These are phyloP conservation scores for Rhamnusium bicolor DNA, from an alignment of 2,888 invertebrate genomes.

Conservation along the genomic window DNA sequence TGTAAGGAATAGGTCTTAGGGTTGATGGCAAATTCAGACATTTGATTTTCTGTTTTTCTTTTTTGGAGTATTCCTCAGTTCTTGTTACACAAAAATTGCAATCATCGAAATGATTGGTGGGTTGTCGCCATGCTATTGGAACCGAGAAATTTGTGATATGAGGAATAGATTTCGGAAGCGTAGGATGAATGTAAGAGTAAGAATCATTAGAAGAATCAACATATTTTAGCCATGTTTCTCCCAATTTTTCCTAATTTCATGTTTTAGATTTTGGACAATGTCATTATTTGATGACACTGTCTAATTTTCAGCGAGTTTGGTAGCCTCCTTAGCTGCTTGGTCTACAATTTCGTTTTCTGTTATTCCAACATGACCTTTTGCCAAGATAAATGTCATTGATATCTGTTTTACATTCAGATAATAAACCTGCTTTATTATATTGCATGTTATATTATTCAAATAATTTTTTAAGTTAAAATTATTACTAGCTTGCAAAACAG, in stretches of 20 bases:
- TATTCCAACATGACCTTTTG: background rate
- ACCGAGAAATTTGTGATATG: background rate
- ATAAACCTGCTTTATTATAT: too few relatives aligned
- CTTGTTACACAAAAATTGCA: too few relatives aligned
- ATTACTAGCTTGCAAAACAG: too few relatives aligned
- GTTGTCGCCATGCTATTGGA: too few relatives aligned
- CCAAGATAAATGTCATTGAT: background rate
- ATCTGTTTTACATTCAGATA: too few relatives aligned
- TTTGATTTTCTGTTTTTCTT: too few relatives aligned
- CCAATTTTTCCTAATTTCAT: background rate
- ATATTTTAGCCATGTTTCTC: background rate
- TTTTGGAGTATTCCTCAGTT: too few relatives aligned
- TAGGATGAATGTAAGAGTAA: background rate
- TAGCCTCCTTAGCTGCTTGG: background rate
- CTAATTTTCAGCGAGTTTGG: background rate
- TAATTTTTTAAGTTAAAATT: too few relatives aligned
- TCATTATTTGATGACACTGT: background rate
- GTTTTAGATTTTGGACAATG: background rate
- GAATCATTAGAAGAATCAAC: background rate
- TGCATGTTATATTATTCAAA: too few relatives aligned
- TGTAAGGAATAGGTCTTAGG: too few relatives aligned
- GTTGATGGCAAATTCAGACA: too few relatives aligned
- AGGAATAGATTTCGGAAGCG: background rate
- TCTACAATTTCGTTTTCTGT: background rate
- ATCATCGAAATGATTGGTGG: too few relatives aligned